Percentiles rank a stretch among this genome's conserved stretches.
Evolutionary conservation across 2,797 vertebrate species (phyloP).

Genomic region (Botia kubotai): DNA sequence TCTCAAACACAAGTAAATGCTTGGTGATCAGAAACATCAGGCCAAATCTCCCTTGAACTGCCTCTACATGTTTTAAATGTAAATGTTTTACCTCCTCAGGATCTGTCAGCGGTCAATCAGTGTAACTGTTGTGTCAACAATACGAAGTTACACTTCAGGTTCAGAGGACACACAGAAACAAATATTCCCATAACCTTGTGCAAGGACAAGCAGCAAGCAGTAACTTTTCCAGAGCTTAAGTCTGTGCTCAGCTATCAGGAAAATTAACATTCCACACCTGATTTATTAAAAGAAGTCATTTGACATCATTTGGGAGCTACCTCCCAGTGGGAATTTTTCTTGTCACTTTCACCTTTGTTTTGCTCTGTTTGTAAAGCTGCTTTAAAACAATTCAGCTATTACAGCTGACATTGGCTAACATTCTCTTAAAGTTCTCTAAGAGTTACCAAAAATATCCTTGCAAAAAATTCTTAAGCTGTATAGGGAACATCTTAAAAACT

Average conservation of each 20-base stretch:
- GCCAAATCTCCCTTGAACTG: background rate
- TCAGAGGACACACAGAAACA: background rate
- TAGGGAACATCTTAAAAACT: too few relatives aligned
- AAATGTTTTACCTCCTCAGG: slow-evolving; percentile 37
- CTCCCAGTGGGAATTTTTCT: too few relatives aligned
- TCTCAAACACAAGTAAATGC: background rate
- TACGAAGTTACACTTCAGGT: slow-evolving; percentile 19
- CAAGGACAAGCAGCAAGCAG: background rate
- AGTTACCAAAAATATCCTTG: too few relatives aligned
- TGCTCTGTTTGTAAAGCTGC: background rate
- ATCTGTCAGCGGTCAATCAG: slow-evolving; percentile 11
- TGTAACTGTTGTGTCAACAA: slow-evolving; percentile 52
- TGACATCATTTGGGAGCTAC: too few relatives aligned
- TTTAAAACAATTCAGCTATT: background rate
- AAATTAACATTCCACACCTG: background rate
- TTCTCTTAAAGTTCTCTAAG: too few relatives aligned
- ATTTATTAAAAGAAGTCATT: too few relatives aligned
- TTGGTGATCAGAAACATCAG: background rate
- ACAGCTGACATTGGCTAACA: too few relatives aligned
- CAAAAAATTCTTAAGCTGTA: too few relatives aligned
- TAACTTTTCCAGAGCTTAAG: background rate
- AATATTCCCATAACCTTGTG: slow-evolving; percentile 12
- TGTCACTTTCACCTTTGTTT: too few relatives aligned
- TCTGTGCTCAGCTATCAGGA: background rate
- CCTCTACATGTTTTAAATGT: background rate